These are phyloP conservation scores for Hyppa rectilinea DNA, from an alignment of 2,888 invertebrate species.

Conservation along the genomic window DNA sequence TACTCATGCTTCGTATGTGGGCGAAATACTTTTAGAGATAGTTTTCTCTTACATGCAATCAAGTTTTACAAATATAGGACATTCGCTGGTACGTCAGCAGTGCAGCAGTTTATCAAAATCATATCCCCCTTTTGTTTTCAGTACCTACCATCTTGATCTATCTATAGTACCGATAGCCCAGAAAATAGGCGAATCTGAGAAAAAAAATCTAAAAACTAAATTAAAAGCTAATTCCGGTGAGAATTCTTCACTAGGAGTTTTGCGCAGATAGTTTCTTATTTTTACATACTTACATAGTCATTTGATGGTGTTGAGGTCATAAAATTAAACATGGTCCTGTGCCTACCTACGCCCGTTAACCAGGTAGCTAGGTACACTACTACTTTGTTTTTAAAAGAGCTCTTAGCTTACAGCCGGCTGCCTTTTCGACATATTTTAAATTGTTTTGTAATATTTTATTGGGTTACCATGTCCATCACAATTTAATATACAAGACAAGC, in stretches of 20 bases:
- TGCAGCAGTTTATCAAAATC: background rate
- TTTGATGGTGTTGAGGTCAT: background rate
- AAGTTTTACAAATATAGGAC: conserved; percentile 6
- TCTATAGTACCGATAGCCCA: too few species aligned
- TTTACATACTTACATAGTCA: background rate
- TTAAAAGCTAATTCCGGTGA: too few species aligned
- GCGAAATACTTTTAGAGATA: conserved; percentile 26
- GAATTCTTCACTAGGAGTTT: too few species aligned
- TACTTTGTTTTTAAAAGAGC: background rate
- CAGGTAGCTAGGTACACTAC: background rate
- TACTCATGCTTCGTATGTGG: conserved; percentile 55
- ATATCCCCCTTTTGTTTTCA: background rate
- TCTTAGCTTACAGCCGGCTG: background rate
- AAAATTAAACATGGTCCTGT: background rate
- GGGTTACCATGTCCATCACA: background rate
- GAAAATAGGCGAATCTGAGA: too few species aligned
- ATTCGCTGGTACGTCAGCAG: background rate
- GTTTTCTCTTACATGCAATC: conserved; percentile 33
- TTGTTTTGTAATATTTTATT: background rate
- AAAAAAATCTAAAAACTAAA: too few species aligned
- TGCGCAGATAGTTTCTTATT: background rate
- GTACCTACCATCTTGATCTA: too few species aligned
- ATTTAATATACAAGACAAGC: background rate
- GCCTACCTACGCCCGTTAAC: background rate
- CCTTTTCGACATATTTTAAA: background rate